Evolutionary conservation across 92 coral and sea anemone genomes (phyloP), one percentile per base, ranked within the genome.

Genomic region (Zoanthus solanderi): DNA sequence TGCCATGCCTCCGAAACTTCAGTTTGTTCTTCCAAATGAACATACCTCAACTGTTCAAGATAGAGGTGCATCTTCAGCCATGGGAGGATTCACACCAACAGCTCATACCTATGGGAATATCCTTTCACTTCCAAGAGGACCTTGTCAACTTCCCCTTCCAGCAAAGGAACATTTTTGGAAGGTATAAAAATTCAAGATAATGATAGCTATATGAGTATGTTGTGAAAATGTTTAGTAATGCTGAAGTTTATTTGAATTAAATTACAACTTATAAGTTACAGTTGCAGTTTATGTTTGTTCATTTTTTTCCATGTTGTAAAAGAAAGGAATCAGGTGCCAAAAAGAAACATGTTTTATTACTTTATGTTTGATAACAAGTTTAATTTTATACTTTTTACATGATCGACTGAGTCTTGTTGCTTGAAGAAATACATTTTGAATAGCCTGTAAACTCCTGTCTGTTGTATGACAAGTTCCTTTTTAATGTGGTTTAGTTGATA

Each of bases 31-130:
- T 16, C 29, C 69, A 16, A 16, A 16, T 63, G 31, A 63, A 63
- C 3, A 16, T n/a, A 9, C 69, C 29, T 16, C 69, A 63, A 9
- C 69, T 17, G 30, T 16, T 63, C 29, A 63, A 63, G 67, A 60
- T 17, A 16, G 30, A 5, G n/a, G 30, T 16, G 31, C 28, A 16
- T 16, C 30, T 16, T 16, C 69, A 16, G 69, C 8, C 8, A n/a
- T 63, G 3, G 65, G 65, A 58, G 65, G 65, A 10, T 18, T 63
- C 69, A 63, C 69, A n/a, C 28, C 69, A 16, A 63, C 69, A 16
- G 69, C 69, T n/a, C 69, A 63, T n/a, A 63, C 69, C 69, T 63
- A 30, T 63, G 69, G 69, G 9, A 63, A 63, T 63, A 9, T 63
- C 9, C 69, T 63, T 63, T n/a, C 28, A 16, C 30, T 63, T 16